These are phyloP conservation scores for Geophilus truncorum DNA, from an alignment of 2,888 invertebrate genomes.

Conservation along the genomic window DNA sequence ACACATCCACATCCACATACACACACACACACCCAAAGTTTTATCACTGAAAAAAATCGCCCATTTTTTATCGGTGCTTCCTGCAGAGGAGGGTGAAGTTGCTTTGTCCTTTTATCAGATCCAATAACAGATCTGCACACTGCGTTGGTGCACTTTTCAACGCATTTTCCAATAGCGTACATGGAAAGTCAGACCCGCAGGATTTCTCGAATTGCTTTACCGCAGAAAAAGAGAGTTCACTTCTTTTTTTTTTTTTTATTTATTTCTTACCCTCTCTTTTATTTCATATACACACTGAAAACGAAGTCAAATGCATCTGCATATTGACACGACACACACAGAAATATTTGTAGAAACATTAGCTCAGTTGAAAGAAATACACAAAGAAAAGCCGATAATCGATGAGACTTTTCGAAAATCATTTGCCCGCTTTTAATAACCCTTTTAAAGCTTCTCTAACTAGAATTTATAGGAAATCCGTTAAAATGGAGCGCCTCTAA, in stretches of 20 bases:
- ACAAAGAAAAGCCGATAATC: neutral
- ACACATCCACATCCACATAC: too few relatives aligned
- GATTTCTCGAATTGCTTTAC: constrained; percentile 12
- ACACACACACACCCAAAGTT: neutral
- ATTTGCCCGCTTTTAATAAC: neutral
- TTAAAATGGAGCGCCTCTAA: neutral
- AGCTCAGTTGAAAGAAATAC: neutral
- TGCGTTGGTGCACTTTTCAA: constrained; percentile 12
- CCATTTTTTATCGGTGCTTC: constrained; percentile 17
- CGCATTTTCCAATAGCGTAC: constrained; percentile 21
- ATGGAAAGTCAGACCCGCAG: constrained; percentile 25
- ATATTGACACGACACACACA: neutral
- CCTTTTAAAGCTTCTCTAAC: neutral
- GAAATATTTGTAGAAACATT: neutral
- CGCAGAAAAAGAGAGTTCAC: neutral
- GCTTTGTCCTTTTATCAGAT: constrained; percentile 27
- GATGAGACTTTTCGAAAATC: neutral
- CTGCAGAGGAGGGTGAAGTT: constrained; percentile 19
- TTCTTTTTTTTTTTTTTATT: neutral
- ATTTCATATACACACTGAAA: neutral
- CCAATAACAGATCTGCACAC: constrained; percentile 24
- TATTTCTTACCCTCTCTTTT: neutral
- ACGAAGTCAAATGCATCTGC: neutral
- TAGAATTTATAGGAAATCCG: neutral
- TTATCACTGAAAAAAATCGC: constrained; percentile 17